phyloP scores from a whole-genome alignment of 2,888 invertebrate genomes.

The Empis stercorea region DNA sequence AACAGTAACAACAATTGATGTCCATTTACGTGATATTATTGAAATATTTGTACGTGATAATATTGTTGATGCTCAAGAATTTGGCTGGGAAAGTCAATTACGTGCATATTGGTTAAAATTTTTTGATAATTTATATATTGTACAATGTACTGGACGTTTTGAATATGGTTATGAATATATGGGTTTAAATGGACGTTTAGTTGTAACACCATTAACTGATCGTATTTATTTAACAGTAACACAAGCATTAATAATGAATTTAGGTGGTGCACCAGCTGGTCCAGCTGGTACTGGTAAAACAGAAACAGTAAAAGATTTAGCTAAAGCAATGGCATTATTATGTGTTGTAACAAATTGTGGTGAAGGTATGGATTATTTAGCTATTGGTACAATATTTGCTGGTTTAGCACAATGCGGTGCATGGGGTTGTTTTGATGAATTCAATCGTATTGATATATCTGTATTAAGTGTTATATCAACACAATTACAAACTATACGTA shows the following conservation, averaged over 20 bases:
- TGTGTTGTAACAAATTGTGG: constrained; percentile 87
- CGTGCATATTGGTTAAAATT: constrained; percentile 82
- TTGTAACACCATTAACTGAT: constrained; percentile 86
- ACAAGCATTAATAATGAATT: constrained; percentile 80
- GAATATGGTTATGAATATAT: constrained; percentile 93
- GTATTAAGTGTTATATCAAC: constrained; percentile 88
- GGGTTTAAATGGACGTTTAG: constrained; percentile 82
- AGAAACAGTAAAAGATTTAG: constrained; percentile 82
- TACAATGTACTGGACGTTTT: constrained; percentile 74
- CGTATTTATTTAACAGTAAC: constrained; percentile 87
- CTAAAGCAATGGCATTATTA: constrained; percentile 72
- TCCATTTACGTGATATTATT: constrained; percentile 83
- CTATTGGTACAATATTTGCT: constrained; percentile 62
- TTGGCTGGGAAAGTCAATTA: constrained; percentile 89
- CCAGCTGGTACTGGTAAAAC: constrained; percentile 52
- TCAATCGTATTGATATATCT: constrained; percentile 84
- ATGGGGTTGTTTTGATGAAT: constrained; percentile 95
- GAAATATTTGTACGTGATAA: constrained; percentile 69
- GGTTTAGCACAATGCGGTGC: constrained; percentile 49
- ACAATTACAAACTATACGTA: constrained; percentile 78
- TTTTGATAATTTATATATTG: constrained; percentile 64
- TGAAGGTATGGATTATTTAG: constrained; percentile 84
- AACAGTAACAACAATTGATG: constrained; percentile 79
- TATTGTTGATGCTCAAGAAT: constrained; percentile 70
- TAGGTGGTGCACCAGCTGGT: constrained; percentile 85